These are phyloP conservation scores for Neoscelio sp. DNA, from an alignment of 2,888 invertebrate genomes.

Conservation along the genomic window DNA sequence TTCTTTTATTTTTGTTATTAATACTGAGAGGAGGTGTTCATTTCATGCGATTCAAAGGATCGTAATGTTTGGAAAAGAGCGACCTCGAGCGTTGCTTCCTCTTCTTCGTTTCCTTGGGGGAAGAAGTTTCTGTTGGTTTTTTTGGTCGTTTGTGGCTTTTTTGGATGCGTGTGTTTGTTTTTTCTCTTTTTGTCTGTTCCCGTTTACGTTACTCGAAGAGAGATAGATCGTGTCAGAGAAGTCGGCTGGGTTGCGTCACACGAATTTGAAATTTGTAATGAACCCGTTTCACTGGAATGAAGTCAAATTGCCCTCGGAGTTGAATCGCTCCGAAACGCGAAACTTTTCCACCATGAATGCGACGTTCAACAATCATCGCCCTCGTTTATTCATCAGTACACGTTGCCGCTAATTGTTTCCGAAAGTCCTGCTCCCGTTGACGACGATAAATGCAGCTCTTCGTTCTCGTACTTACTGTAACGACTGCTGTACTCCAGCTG, in stretches of 20 bases:
- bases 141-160: not conserved
- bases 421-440: constrained; percentile 78
- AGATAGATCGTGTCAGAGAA: constrained; percentile 5
- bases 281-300: constrained; percentile 53
- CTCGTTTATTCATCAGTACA: constrained; percentile 73
- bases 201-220: too few relatives aligned
- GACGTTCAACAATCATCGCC: constrained; percentile 23
- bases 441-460: constrained; percentile 78
- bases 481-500: constrained; percentile 80
- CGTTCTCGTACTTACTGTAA: constrained; percentile 79
- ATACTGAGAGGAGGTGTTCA: constrained; percentile 59
- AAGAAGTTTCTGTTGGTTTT: not conserved
- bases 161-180: not conserved
- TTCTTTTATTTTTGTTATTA: too few relatives aligned
- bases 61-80: constrained; percentile 66
- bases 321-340: constrained; percentile 18
- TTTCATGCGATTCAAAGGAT: constrained; percentile 57
- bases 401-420: constrained; percentile 79
- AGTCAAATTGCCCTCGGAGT: constrained; percentile 35
- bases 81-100: constrained; percentile 16
- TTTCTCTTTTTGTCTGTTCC: not conserved
- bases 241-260: constrained; percentile 8
- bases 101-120: not conserved
- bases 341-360: constrained; percentile 60
- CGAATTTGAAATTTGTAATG: constrained; percentile 28